A percentile compares a stretch with the other conserved stretches of the same genome.
Conservation (phyloP, 2,888 invertebrate genomes). For the Papilio demoleus region DNA sequence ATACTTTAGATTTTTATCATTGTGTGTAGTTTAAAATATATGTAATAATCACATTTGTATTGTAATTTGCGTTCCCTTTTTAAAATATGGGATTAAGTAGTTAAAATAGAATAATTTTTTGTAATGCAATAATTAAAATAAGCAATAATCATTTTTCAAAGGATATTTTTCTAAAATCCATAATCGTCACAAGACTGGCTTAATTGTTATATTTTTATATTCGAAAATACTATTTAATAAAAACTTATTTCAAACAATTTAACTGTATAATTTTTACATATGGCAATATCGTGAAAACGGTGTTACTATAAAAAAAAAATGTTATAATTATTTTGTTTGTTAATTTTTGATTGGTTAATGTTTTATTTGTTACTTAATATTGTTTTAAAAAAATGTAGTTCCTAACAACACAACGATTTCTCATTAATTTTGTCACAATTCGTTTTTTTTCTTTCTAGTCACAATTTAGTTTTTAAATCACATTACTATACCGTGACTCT, state of each 20-base stretch:
- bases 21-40: background rate
- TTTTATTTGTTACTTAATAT: background rate
- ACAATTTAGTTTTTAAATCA: background rate
- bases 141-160: background rate
- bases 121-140: background rate
- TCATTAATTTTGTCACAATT: conserved; percentile 1
- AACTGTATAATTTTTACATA: background rate
- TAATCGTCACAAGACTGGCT: conserved; percentile 25
- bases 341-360: background rate
- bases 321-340: background rate
- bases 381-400: background rate
- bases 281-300: background rate
- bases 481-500: no score
- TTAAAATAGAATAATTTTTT: background rate
- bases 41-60: no score
- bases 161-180: conserved; percentile 27
- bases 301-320: conserved; percentile 8
- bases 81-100: background rate
- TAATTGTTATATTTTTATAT: conserved; percentile 31
- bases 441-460: background rate
- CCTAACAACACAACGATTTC: background rate
- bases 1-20: background rate
- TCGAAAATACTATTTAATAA: background rate
- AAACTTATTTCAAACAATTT: background rate
- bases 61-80: no score